Percentiles rank a stretch among this genome's conserved stretches.
Evolutionary conservation across 2,888 invertebrate species (phyloP).

Genomic region (Brenthis hecate): DNA sequence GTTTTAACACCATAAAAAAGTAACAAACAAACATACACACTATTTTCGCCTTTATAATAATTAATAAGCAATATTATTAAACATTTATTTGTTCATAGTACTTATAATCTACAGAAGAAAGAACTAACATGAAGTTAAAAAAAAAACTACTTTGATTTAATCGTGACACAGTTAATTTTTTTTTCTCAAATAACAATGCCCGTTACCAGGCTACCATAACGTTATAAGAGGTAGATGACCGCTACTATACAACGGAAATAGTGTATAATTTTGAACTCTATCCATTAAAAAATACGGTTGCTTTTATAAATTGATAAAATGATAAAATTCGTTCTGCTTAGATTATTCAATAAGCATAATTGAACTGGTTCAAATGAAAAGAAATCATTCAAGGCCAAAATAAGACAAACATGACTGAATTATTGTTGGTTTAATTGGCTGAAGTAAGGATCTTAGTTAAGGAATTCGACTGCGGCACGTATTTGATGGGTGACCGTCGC

Average conservation of each 20-base stretch:
- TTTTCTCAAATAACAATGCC: constrained; percentile 53
- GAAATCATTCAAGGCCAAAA: constrained; percentile 34
- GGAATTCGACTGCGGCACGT: no score
- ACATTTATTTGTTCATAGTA: no score
- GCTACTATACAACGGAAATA: constrained; percentile 45
- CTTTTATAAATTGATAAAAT: neutral
- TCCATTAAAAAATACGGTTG: constrained; percentile 18
- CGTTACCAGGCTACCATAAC: constrained; percentile 65
- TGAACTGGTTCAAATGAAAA: constrained; percentile 37
- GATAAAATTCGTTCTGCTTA: constrained; percentile 29
- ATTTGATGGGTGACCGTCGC: no score
- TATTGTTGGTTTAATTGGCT: no score
- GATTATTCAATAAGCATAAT: constrained; percentile 39
- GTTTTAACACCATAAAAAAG: no score
- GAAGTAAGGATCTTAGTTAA: no score
- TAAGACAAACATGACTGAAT: neutral
- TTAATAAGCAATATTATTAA: no score
- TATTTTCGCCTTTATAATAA: no score
- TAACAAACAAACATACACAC: no score
- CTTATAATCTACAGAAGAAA: neutral
- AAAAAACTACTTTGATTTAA: constrained; percentile 12
- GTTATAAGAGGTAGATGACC: constrained; percentile 64
- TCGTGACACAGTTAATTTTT: constrained; percentile 46
- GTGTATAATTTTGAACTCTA: constrained; percentile 39
- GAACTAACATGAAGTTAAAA: neutral